Conservation (phyloP, 2,888 invertebrate genomes). For the Mantis religiosa region DNA sequence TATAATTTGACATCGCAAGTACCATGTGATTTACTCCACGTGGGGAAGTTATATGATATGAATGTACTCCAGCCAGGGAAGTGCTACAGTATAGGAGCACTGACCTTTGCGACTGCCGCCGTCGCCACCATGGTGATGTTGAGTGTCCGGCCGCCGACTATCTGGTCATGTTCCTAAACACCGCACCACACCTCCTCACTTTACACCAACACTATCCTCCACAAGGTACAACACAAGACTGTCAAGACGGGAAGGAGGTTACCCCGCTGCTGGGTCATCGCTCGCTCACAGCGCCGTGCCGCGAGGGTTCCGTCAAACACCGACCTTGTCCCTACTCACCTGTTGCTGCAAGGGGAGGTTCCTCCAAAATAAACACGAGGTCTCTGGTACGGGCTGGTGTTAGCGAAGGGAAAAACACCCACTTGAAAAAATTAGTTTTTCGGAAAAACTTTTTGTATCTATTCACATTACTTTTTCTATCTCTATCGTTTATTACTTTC, state of each 20-base stretch:
- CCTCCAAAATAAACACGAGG: too few species aligned
- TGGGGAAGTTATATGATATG: too few species aligned
- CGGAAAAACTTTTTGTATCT: too few species aligned
- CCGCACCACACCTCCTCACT: background rate
- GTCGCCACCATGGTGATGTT: background rate
- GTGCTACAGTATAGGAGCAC: too few species aligned
- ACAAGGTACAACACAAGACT: background rate
- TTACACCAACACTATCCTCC: background rate
- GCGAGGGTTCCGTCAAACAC: constrained; percentile 10
- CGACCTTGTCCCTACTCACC: background rate
- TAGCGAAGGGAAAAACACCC: too few species aligned
- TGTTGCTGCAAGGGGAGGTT: background rate
- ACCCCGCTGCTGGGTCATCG: constrained; percentile 15
- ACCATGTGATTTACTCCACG: too few species aligned
- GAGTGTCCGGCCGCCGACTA: background rate
- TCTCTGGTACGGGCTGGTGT: too few species aligned
- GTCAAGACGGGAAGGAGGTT: background rate
- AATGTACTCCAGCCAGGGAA: too few species aligned
- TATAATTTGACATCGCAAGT: too few species aligned
- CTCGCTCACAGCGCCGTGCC: constrained; percentile 2
- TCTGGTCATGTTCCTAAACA: background rate
- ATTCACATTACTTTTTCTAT: too few species aligned
- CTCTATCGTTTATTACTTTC: too few species aligned
- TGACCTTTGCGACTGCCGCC: background rate
- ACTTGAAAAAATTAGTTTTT: too few species aligned